These are phyloP conservation scores for Noctua comes DNA, from an alignment of 2,888 invertebrate species.

Conservation along the genomic window DNA sequence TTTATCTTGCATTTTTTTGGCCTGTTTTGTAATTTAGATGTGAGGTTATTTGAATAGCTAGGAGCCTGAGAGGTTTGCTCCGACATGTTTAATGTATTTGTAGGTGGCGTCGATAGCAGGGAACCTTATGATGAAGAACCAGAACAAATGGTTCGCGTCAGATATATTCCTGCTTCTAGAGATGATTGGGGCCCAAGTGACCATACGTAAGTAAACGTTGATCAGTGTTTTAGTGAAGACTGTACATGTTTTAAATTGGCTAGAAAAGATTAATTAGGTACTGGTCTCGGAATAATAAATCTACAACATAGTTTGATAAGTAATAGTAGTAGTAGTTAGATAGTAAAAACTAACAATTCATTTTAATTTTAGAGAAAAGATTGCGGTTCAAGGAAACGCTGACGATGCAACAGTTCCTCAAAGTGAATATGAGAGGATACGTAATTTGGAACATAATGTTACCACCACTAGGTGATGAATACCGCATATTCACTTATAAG, in stretches of 20 bases:
- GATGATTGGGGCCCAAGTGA: conserved; percentile 77
- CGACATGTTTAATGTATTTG: conserved; percentile 57
- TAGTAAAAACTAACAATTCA: neutral
- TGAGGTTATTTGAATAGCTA: conserved; percentile 42
- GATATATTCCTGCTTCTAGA: conserved; percentile 91
- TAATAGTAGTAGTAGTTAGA: neutral
- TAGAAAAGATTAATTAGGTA: neutral
- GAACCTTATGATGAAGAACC: conserved; percentile 92
- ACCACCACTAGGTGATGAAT: conserved; percentile 85
- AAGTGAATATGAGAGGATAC: conserved; percentile 81
- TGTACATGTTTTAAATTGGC: neutral
- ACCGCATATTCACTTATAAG: conserved; percentile 91
- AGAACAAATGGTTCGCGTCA: conserved; percentile 92
- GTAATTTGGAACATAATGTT: conserved; percentile 91
- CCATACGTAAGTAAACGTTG: conserved; percentile 73
- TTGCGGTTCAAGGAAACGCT: conserved; percentile 63
- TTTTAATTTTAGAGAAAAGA: conserved; percentile 43
- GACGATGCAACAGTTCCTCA: conserved; percentile 82
- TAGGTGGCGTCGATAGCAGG: conserved; percentile 93
- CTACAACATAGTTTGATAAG: neutral
- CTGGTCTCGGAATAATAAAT: neutral
- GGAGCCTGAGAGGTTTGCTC: conserved; percentile 33
- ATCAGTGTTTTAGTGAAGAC: neutral
- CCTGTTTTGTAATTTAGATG: conserved; percentile 47
- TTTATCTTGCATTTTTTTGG: conserved; percentile 43